Base-by-base conservation (phyloP, 2,113 vertebrate genomes). In the Pelecanus crispus region DNA sequence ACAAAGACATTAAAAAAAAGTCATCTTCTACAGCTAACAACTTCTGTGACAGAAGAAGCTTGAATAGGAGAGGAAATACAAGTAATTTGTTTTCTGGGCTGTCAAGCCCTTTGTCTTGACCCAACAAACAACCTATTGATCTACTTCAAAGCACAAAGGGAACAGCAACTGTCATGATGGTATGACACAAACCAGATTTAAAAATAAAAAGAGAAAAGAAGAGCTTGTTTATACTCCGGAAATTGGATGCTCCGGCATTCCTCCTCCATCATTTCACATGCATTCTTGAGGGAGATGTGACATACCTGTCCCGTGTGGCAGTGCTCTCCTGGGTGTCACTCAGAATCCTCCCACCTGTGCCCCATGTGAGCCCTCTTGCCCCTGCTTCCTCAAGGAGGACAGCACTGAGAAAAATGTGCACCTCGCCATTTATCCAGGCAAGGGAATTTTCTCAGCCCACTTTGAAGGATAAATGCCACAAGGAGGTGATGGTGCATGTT, bases 51-150 rank as follows among this genome's bases (percentile, higher is more conserved):
- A 97, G 67, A 80, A 7, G 24, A 75, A 95, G 67, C 70, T 18
- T 14, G 55, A 87, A 73, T 15, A 94, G 83, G 36, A 52, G 53
- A 95, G n/a, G 38, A 92, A 86, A 66, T 42, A 77, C 45, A 85
- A 91, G 34, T 40, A 78, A 94, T 96, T 96, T 94, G 55, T 95
- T 97, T 96, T 90, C 88, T 74, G 88, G 84, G 52, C 59, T 94
- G 92, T 95, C 80, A 95, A 97, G 63, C 40, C 56, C 86, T 97
- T 97, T 97, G 74, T 97, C 93, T 93, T 82, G 75, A 95, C 91
- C 87, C 52, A 88, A 87, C 56, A 78, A 73, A 36, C 49, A 95
- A 53, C 55, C 40, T 92, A 88, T 84, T 95, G 91, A 96, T 95
- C 86, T 88, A 7, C 73, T 95, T 91, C 86, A 90, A 93, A 87